Evolutionary conservation across 2,797 vertebrate species (phyloP).

Genomic region (Pagetopsis macropterus): DNA sequence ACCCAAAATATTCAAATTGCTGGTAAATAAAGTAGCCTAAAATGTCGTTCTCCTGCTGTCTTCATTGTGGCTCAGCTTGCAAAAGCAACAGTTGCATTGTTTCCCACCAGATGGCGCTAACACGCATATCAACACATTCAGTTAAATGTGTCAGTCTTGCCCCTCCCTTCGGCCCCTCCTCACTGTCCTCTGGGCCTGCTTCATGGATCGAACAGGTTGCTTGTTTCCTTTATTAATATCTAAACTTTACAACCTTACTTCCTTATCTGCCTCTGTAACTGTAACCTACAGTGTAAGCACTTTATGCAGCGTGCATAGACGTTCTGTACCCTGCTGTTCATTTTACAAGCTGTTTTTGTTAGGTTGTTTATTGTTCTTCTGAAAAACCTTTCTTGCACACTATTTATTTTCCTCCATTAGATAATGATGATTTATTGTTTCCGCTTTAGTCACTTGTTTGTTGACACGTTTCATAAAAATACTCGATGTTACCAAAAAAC

Average conservation of each 20-base stretch:
- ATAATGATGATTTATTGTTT: background rate
- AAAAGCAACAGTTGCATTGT: background rate
- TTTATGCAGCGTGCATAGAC: too few relatives aligned
- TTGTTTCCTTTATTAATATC: conserved; percentile 32
- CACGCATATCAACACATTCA: background rate
- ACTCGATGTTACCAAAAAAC: background rate
- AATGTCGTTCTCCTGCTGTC: conserved; percentile 7
- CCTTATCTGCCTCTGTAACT: background rate
- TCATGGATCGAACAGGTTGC: conserved; percentile 61
- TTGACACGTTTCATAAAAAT: background rate
- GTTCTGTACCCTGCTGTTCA: background rate
- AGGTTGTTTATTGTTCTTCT: conserved; percentile 8
- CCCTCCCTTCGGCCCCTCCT: background rate
- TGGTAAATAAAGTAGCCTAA: conserved; percentile 42
- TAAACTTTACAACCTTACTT: conserved; percentile 1
- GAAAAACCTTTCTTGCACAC: background rate
- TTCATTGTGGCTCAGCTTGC: background rate
- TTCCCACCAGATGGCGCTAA: conserved; percentile 64
- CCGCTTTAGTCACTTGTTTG: background rate
- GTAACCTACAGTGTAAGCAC: background rate
- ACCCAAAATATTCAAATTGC: background rate
- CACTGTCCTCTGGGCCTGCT: conserved; percentile 23
- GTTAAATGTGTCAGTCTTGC: background rate
- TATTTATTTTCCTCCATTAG: background rate
- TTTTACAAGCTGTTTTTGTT: background rate